Conservation (phyloP, 2,113 vertebrate genomes). For the Triplophysa tibetana region DNA sequence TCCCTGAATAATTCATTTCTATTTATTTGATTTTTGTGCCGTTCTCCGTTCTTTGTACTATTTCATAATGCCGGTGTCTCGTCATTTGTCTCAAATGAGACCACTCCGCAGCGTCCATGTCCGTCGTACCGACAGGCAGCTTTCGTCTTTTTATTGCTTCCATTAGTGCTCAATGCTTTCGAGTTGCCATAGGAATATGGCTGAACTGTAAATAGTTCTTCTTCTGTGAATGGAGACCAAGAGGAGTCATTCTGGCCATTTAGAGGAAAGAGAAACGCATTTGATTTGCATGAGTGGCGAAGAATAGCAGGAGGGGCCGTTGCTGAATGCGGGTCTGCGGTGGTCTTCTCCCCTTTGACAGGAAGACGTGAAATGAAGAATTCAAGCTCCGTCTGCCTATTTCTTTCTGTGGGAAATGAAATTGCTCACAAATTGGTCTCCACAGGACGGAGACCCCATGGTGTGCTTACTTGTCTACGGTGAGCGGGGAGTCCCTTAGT, state of each 20-base stretch:
- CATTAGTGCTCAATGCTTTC: constrained; percentile 69
- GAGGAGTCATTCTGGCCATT: constrained; percentile 48
- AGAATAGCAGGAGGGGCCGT: constrained; percentile 53
- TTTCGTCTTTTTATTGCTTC: constrained; percentile 68
- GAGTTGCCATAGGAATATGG: constrained; percentile 68
- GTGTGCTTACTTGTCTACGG: constrained; percentile 28
- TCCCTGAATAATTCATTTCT: constrained; percentile 55
- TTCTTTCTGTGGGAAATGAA: constrained; percentile 43
- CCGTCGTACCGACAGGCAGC: constrained; percentile 59
- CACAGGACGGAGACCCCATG: neutral
- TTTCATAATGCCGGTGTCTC: constrained; percentile 46
- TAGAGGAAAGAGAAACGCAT: constrained; percentile 47
- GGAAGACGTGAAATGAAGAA: constrained; percentile 9
- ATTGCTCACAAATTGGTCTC: constrained; percentile 33
- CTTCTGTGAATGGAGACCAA: constrained; percentile 53
- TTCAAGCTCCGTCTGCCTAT: constrained; percentile 5
- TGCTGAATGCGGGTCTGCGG: constrained; percentile 10
- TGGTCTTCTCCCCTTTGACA: constrained; percentile 10
- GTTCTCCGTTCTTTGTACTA: constrained; percentile 39
- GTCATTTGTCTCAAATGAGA: constrained; percentile 58
- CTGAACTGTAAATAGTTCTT: constrained; percentile 65
- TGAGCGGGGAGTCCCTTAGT: constrained; percentile 13
- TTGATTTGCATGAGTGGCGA: constrained; percentile 66
- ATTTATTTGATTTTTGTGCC: constrained; percentile 62
- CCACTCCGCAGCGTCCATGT: constrained; percentile 50